These are phyloP conservation scores for Alcedo atthis DNA, from an alignment of 2,797 vertebrate genomes.

Conservation along the genomic window DNA sequence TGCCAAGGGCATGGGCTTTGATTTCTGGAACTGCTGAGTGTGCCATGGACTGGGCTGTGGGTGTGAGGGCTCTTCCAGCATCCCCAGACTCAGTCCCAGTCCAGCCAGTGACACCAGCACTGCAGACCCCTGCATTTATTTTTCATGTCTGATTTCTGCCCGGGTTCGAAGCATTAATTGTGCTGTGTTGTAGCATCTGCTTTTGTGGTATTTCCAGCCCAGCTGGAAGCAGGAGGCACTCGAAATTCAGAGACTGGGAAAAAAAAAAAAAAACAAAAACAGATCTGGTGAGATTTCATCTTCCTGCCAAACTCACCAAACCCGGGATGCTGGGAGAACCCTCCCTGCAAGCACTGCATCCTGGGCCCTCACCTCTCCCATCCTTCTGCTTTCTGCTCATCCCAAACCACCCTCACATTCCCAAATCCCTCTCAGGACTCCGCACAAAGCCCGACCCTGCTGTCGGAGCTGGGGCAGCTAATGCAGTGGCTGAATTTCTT, in stretches of 20 bases:
- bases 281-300: conserved; percentile 14
- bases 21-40: not conserved
- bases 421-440: not conserved
- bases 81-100: not conserved
- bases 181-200: conserved; percentile 49
- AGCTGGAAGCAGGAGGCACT: conserved; percentile 59
- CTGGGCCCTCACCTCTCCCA: not conserved
- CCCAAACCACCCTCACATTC: conserved; percentile 1
- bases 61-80: not conserved
- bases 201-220: conserved; percentile 55
- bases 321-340: not conserved
- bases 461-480: not conserved
- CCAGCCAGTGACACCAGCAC: rapidly evolving
- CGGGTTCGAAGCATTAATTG: not conserved
- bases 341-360: not conserved
- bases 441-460: conserved; percentile 9
- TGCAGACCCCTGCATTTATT: not conserved
- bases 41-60: not conserved
- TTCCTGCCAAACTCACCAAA: conserved; percentile 38
- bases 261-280: not conserved
- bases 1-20: not conserved
- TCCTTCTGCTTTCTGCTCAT: not conserved
- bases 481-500: conserved; percentile 3
- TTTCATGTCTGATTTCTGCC: conserved; percentile 21
- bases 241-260: not conserved